phyloP scores from a whole-genome alignment of 2,888 invertebrate species.

The Temnothorax unifasciatus region DNA sequence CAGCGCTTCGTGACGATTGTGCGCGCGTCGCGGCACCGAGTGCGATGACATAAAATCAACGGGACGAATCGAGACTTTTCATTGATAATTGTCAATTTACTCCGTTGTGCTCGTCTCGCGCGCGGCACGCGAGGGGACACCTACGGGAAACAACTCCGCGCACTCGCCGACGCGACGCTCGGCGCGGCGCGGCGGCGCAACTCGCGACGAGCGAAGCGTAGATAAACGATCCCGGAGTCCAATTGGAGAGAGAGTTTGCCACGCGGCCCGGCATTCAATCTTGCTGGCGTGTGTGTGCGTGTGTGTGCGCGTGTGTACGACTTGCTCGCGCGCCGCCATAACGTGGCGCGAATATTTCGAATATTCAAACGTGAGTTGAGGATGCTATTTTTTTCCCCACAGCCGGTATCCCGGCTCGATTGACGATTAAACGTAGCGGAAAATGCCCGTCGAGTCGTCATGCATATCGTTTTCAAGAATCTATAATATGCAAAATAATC shows the following conservation, averaged over 20 bases:
- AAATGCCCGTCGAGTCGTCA: not conserved
- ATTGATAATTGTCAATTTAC: conserved; percentile 82
- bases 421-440: not conserved
- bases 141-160: conserved; percentile 63
- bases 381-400: not conserved
- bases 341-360: conserved; percentile 63
- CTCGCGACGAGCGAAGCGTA: conserved; percentile 77
- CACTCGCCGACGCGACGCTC: conserved; percentile 55
- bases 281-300: conserved; percentile 18
- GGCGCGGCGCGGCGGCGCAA: conserved; percentile 55
- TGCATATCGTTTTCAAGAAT: not conserved
- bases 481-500: not conserved
- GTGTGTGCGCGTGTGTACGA: conserved; percentile 19
- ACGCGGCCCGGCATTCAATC: conserved; percentile 32
- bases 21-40: conserved; percentile 50
- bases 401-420: not conserved
- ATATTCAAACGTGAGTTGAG: conserved; percentile 45
- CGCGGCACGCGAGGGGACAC: conserved; percentile 64
- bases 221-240: conserved; percentile 70
- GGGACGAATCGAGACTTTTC: conserved; percentile 78
- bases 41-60: conserved; percentile 70
- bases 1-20: not conserved
- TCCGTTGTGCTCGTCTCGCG: conserved; percentile 69
- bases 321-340: conserved; percentile 54
- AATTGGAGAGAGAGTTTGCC: conserved; percentile 65